phyloP scores from a whole-genome alignment of 2,888 invertebrate species.

The Vesta saturnalis region DNA sequence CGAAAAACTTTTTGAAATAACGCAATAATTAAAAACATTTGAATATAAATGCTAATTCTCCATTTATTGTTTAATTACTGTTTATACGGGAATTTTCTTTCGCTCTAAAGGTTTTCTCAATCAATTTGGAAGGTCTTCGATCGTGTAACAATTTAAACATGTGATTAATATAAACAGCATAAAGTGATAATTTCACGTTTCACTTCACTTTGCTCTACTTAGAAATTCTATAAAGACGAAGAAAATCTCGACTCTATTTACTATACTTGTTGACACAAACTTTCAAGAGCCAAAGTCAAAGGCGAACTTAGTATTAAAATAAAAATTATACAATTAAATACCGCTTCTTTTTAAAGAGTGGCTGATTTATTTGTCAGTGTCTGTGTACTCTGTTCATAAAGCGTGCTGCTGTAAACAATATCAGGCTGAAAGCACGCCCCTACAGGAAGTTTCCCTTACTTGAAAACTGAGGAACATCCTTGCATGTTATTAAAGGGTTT shows the following conservation, averaged over 20 bases:
- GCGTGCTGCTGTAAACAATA: not conserved
- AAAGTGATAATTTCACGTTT: not conserved
- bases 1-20: too few species aligned
- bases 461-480: too few species aligned
- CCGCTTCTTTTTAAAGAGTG: not conserved
- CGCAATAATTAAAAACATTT: too few species aligned
- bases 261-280: slow-evolving; percentile 11
- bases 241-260: not conserved
- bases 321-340: not conserved
- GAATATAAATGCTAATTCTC: too few species aligned
- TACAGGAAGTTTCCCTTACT: too few species aligned
- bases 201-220: not conserved
- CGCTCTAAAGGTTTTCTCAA: too few species aligned
- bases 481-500: too few species aligned
- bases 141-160: not conserved
- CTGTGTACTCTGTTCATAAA: too few species aligned
- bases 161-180: not conserved
- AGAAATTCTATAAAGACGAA: not conserved
- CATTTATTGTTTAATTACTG: too few species aligned
- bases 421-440: too few species aligned
- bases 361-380: not conserved
- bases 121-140: not conserved
- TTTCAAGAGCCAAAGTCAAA: not conserved
- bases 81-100: too few species aligned
- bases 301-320: not conserved